Conservation (phyloP, 2,797 vertebrate genomes). For the Clamator glandarius region DNA sequence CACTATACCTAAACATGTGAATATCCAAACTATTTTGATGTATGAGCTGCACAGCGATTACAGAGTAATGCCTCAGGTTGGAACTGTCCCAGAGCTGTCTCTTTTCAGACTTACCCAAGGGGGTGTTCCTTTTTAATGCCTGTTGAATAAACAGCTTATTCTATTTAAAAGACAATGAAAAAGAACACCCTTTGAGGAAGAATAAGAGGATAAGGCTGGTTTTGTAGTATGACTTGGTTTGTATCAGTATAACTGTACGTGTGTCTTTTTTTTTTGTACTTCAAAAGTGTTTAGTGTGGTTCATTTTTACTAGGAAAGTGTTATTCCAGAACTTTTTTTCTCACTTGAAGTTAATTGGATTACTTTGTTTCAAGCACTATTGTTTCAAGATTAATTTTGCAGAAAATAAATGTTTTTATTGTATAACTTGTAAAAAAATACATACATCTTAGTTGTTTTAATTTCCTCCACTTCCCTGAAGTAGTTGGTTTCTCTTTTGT, state of each 20-base stretch:
- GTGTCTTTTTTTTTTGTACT: background rate
- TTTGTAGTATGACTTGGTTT: background rate
- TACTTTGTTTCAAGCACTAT: background rate
- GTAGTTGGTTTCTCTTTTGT: background rate
- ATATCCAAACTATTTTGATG: background rate
- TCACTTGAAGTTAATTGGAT: background rate
- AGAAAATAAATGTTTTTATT: background rate
- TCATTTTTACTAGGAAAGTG: background rate
- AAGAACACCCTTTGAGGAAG: background rate
- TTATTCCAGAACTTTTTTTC: background rate
- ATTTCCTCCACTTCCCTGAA: background rate
- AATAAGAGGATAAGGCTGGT: background rate
- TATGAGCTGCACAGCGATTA: background rate
- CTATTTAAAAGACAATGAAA: background rate
- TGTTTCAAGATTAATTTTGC: background rate
- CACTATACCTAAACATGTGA: background rate
- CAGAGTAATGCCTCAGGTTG: background rate
- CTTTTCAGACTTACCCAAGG: background rate
- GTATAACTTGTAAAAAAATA: background rate
- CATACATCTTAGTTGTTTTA: background rate
- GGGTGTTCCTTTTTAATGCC: background rate
- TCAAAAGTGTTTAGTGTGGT: background rate
- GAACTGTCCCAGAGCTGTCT: background rate
- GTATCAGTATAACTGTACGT: background rate
- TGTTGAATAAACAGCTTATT: background rate